Base-by-base conservation (phyloP, 2,113 vertebrate species). In the Notarius quadriscutis region DNA sequence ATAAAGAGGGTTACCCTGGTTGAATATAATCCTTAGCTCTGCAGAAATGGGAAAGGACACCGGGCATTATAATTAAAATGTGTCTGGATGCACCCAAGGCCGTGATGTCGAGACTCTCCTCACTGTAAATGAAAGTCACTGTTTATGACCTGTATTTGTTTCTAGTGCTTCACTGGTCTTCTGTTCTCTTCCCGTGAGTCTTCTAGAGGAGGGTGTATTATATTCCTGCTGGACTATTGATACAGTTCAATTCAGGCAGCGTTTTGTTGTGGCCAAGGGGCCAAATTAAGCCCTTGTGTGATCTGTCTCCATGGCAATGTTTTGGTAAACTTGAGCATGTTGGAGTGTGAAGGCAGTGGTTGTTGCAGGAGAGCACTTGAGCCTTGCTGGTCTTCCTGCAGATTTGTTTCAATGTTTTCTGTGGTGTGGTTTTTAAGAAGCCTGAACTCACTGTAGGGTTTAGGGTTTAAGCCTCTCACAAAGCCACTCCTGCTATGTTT, bases 301-400 rank as follows among this genome's bases (percentile, higher is more conserved):
- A 94, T 93, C 93, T 93, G 93, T 95, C 93, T 91, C 94, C 95
- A 95, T 94, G 93, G 93, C 91, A 88, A 95, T 93, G 92, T 94
- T 93, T 94, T 94, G 91, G 92, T 95, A 94, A 94, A 94, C 93
- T 93, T 92, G 91, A 93, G 93, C 93, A 94, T 87, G 92, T 81
- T 90, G 92, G 25, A 91, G 90, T 92, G 91, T 92, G 91, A 92
- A 92, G 92, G 92, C 91, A 91, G 84, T 87, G 86, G 93, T 93
- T 93, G 91, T 94, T 92, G 92, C 89, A 90, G 77, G 84, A 93
- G 93, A 93, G 93, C 92, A 91, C 94, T 94, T 81, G 86, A 92
- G 92, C 89, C 86, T 92, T 72, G 79, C 78, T 91, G 88, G 92
- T 86, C 60, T 80, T 84, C 63, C 89, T 85, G 89, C 87, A 48